These are phyloP conservation scores for Amblyjoppa proteus DNA, from an alignment of 2,888 invertebrate species.

Conservation along the genomic window DNA sequence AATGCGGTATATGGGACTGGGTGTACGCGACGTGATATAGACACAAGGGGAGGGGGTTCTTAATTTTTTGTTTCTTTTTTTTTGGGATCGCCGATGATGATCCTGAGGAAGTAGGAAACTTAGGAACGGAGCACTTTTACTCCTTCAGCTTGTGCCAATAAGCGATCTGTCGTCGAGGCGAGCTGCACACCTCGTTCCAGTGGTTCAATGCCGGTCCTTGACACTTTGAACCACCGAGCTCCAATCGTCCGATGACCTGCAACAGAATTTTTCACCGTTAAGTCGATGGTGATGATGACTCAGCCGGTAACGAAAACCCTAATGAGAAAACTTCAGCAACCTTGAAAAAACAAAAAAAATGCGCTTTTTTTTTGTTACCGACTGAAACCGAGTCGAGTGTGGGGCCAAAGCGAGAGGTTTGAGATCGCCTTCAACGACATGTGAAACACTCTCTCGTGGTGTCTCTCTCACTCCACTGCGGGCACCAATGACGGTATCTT, in stretches of 20 bases:
- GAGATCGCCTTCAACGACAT: no score
- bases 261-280: background rate
- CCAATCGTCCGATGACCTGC: constrained; percentile 97
- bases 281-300: background rate
- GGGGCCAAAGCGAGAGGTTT: no score
- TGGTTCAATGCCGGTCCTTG: constrained; percentile 95
- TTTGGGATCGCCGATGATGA: constrained; percentile 54
- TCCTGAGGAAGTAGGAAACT: constrained; percentile 66
- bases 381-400: no score
- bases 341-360: no score
- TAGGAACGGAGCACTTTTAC: constrained; percentile 85
- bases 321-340: no score
- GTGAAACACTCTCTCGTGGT: no score
- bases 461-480: no score
- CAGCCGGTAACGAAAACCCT: background rate
- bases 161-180: constrained; percentile 98
- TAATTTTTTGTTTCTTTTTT: constrained; percentile 28
- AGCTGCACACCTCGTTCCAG: constrained; percentile 99
- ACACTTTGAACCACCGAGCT: constrained; percentile 94
- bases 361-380: no score
- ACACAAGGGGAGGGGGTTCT: constrained; percentile 47
- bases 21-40: constrained; percentile 55
- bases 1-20: constrained; percentile 21
- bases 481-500: no score
- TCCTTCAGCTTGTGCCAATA: constrained; percentile 99